Evolutionary conservation across 2,888 invertebrate genomes (phyloP).

Genomic region (Clivina fossor): DNA sequence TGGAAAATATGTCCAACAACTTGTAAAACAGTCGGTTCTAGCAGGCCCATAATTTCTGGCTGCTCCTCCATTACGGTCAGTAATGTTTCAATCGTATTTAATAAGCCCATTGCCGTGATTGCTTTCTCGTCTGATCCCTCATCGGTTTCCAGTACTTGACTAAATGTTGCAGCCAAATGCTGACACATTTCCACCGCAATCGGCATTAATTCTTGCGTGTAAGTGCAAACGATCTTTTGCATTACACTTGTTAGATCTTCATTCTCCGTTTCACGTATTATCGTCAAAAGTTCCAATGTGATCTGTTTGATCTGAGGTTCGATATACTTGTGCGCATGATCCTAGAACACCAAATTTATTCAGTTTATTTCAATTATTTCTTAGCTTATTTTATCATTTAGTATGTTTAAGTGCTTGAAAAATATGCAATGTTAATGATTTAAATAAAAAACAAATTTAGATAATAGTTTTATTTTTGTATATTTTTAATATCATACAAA

Average conservation of each 20-base stretch:
- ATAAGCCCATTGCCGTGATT: slow-evolving; percentile 93
- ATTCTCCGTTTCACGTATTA: slow-evolving; percentile 95
- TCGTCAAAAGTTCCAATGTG: slow-evolving; percentile 81
- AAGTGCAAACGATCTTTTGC: slow-evolving; percentile 91
- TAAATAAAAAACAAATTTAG: too few relatives aligned
- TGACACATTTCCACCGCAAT: slow-evolving; percentile 95
- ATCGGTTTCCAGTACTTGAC: slow-evolving; percentile 72
- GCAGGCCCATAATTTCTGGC: slow-evolving; percentile 77
- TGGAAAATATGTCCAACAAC: slow-evolving; percentile 85
- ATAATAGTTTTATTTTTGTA: too few relatives aligned
- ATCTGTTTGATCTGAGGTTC: slow-evolving; percentile 80
- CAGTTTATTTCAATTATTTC: too few relatives aligned
- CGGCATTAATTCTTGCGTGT: slow-evolving; percentile 83
- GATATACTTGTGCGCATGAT: slow-evolving; percentile 70
- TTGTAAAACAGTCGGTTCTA: slow-evolving; percentile 90
- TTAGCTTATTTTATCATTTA: too few relatives aligned
- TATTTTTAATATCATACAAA: too few relatives aligned
- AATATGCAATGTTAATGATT: too few relatives aligned
- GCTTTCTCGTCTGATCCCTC: slow-evolving; percentile 93
- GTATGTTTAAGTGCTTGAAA: too few relatives aligned
- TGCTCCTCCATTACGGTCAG: slow-evolving; percentile 90
- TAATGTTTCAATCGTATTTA: slow-evolving; percentile 95
- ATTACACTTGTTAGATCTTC: slow-evolving; percentile 96
- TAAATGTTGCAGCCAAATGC: slow-evolving; percentile 85
- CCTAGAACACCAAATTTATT: slow-evolving; percentile 34